Conservation (phyloP, 2,888 invertebrate genomes). For the Mythimna impura region DNA sequence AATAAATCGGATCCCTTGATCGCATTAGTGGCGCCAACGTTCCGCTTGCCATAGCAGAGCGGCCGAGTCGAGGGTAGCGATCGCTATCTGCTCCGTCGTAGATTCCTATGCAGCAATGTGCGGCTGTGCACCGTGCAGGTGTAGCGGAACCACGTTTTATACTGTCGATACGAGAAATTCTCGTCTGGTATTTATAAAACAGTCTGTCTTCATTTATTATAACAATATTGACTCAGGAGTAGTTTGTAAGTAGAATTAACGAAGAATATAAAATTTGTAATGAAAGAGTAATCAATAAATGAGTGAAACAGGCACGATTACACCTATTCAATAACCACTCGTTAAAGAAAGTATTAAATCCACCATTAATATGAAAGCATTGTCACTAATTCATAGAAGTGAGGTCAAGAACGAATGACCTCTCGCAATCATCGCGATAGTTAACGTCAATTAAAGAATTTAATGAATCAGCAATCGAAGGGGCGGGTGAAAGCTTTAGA, state of each 20-base stretch:
- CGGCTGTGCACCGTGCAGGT: constrained; percentile 57
- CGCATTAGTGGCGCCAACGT: constrained; percentile 86
- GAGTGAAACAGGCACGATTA: constrained; percentile 39
- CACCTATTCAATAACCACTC: constrained; percentile 47
- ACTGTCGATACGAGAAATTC: constrained; percentile 46
- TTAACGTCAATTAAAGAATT: constrained; percentile 85
- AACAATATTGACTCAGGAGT: constrained; percentile 25
- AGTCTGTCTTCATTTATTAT: constrained; percentile 18
- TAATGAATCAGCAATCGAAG: constrained; percentile 82
- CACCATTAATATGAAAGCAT: constrained; percentile 66
- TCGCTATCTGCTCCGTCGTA: constrained; percentile 71
- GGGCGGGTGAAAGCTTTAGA: constrained; percentile 84
- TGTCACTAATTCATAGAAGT: constrained; percentile 80
- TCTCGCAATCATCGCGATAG: constrained; percentile 76
- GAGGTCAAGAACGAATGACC: constrained; percentile 83
- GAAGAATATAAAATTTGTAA: constrained; percentile 26
- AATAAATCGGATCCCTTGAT: constrained; percentile 84
- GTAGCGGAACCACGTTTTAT: constrained; percentile 56
- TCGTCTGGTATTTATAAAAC: constrained; percentile 46
- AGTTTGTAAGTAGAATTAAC: constrained; percentile 24
- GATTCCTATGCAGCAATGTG: constrained; percentile 57
- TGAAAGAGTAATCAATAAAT: constrained; percentile 49
- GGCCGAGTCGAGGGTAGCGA: constrained; percentile 67
- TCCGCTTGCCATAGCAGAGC: constrained; percentile 73
- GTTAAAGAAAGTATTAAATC: constrained; percentile 64